These are phyloP conservation scores for Protaetia brevitarsis DNA, from an alignment of 1,140 invertebrate species.

Conservation along the genomic window DNA sequence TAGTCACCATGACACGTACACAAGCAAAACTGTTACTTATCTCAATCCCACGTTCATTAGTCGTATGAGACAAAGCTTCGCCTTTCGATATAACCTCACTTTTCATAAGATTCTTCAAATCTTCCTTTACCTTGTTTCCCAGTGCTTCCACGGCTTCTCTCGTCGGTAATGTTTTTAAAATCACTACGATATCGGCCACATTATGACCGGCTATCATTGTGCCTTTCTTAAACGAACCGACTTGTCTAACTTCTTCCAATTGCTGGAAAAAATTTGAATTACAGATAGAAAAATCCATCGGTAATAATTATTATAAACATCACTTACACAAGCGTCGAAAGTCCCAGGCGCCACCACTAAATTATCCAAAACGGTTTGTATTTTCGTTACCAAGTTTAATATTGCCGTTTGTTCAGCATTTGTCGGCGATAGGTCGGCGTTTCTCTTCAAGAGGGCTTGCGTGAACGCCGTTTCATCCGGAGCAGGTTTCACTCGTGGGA, in stretches of 20 bases:
- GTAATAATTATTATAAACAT: conserved; percentile 24
- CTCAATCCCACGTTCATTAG: conserved; percentile 79
- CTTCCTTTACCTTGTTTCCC: conserved; percentile 83
- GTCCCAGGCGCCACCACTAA: conserved; percentile 87
- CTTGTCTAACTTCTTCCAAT: conserved; percentile 93
- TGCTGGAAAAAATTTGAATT: conserved; percentile 61
- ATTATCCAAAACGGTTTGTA: conserved; percentile 90
- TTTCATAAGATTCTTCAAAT: conserved; percentile 69
- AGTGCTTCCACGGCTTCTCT: conserved; percentile 91
- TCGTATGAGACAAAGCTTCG: conserved; percentile 59
- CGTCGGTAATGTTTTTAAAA: conserved; percentile 96
- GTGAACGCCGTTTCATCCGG: conserved; percentile 80
- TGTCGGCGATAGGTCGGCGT: conserved; percentile 85
- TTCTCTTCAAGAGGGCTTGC: conserved; percentile 86
- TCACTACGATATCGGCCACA: conserved; percentile 94
- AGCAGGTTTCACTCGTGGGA: conserved; percentile 80
- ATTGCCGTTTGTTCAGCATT: conserved; percentile 84
- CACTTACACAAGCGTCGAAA: conserved; percentile 94
- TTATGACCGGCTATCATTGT: conserved; percentile 96
- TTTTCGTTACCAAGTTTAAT: conserved; percentile 88
- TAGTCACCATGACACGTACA: conserved; percentile 87
- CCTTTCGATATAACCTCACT: conserved; percentile 59
- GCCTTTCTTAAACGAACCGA: conserved; percentile 97
- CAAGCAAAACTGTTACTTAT: conserved; percentile 77
- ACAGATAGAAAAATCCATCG: background rate